A percentile compares a stretch with the other conserved stretches of the same genome.
Evolutionary conservation across 2,888 invertebrate genomes (phyloP).

Genomic region (Conomelus anceps): DNA sequence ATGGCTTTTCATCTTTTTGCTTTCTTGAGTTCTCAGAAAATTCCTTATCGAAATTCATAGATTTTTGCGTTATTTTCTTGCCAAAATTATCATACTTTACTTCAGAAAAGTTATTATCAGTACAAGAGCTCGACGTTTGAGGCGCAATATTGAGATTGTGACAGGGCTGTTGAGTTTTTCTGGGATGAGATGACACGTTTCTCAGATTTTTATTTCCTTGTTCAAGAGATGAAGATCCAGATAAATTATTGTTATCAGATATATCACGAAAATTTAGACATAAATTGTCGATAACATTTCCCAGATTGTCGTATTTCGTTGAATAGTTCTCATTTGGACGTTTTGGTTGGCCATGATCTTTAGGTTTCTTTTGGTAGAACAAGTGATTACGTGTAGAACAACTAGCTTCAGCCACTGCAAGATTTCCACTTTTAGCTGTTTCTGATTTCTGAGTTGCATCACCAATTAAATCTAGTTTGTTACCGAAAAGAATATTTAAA

Average conservation of each 20-base stretch:
- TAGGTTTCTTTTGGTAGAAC: background rate
- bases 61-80: background rate
- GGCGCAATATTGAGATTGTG: background rate
- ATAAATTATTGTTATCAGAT: background rate
- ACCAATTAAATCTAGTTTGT: background rate
- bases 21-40: background rate
- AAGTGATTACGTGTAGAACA: background rate
- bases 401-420: background rate
- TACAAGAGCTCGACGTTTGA: background rate
- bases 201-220: background rate
- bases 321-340: background rate
- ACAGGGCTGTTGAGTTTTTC: background rate
- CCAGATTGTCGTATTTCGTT: background rate
- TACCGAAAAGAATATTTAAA: background rate
- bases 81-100: background rate
- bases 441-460: no score
- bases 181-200: no score
- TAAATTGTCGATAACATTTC: background rate
- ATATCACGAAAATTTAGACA: background rate
- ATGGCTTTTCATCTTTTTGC: background rate
- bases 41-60: background rate
- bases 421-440: background rate
- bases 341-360: background rate
- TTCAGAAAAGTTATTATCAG: background rate
- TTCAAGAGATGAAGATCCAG: background rate